phyloP scores from a whole-genome alignment of 35 echinoderm and acorn worm genomes.

The Apostichopus californicus region DNA sequence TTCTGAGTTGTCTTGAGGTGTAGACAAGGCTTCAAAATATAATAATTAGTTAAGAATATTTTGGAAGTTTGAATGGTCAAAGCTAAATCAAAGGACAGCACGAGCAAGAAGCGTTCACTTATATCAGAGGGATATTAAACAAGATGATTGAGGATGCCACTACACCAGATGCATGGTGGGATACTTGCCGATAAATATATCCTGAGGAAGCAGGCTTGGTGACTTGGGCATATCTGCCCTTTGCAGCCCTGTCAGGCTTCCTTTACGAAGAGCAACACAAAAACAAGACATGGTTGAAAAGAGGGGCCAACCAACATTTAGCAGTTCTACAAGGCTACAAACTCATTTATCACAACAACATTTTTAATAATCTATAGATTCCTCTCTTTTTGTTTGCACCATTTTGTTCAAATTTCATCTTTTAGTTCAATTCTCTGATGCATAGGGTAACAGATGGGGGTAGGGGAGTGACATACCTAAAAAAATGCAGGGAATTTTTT shows the following conservation, averaged over 20 bases:
- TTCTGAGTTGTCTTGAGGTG: too few relatives aligned
- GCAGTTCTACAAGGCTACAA: background rate
- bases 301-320: background rate
- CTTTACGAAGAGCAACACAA: slow-evolving; percentile 8
- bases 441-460: too few relatives aligned
- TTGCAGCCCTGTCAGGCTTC: slow-evolving; percentile 19
- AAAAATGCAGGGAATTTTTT: too few relatives aligned
- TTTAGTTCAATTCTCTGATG: too few relatives aligned
- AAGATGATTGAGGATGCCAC: background rate
- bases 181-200: slow-evolving; percentile 51
- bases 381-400: too few relatives aligned
- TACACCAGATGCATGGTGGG: background rate
- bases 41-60: too few relatives aligned
- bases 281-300: background rate
- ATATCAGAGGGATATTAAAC: background rate
- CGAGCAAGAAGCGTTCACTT: background rate
- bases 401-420: too few relatives aligned
- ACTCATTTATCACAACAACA: too few relatives aligned
- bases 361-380: too few relatives aligned
- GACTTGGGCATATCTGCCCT: slow-evolving; percentile 39
- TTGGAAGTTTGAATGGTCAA: too few relatives aligned
- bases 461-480: too few relatives aligned
- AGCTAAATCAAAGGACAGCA: background rate
- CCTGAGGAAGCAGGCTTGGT: slow-evolving; percentile 21
- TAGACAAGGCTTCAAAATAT: too few relatives aligned